Percentiles rank a stretch among this genome's conserved stretches.
phyloP scores from a whole-genome alignment of 2,113 vertebrate species.

The Lasiurus cinereus region DNA sequence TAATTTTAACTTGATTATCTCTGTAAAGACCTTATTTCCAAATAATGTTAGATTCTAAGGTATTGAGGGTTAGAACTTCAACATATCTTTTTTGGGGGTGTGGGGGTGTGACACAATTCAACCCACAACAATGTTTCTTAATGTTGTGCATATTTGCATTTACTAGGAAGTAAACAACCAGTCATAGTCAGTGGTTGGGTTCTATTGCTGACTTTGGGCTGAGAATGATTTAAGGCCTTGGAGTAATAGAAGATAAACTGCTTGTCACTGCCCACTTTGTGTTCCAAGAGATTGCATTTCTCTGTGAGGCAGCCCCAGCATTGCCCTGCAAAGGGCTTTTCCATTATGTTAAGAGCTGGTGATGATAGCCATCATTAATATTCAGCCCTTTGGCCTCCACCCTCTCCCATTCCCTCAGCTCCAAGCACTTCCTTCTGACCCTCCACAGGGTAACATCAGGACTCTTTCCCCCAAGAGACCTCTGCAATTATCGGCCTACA shows the following conservation, averaged over 20 bases:
- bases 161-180: neutral
- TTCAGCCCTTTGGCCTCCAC: slow-evolving; percentile 73
- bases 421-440: slow-evolving; percentile 54
- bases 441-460: slow-evolving; percentile 30
- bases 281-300: slow-evolving; percentile 78
- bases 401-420: neutral
- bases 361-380: slow-evolving; percentile 81
- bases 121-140: neutral
- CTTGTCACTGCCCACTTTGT: slow-evolving; percentile 73
- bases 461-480: slow-evolving; percentile 35
- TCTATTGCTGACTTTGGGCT: slow-evolving; percentile 42
- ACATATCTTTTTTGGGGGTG: neutral
- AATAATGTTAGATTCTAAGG: neutral
- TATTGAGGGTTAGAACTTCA: neutral
- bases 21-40: neutral
- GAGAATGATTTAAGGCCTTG: slow-evolving; percentile 77
- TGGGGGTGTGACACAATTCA: rapidly evolving
- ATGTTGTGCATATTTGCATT: neutral
- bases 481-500: neutral
- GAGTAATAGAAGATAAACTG: slow-evolving; percentile 78
- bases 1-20: neutral
- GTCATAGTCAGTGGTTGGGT: neutral
- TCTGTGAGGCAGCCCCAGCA: slow-evolving; percentile 54
- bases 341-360: slow-evolving; percentile 79
- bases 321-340: slow-evolving; percentile 71